Evolutionary conservation across 2,113 vertebrate species (phyloP).

Genomic region (Oreotrochilus melanogaster): DNA sequence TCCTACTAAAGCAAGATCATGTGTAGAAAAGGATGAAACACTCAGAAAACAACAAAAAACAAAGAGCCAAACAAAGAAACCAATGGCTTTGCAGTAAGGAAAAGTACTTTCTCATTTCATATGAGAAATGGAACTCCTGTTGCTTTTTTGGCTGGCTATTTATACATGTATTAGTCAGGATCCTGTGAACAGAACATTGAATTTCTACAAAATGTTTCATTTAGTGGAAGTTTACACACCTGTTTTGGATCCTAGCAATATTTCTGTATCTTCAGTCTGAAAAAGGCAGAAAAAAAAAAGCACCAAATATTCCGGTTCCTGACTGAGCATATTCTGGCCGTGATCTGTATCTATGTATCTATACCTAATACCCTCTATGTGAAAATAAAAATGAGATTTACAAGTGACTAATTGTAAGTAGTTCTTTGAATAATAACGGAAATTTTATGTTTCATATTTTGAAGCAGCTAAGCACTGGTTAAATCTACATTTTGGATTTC

Average conservation of each 20-base stretch:
- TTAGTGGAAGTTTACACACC: not conserved
- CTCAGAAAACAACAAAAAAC: not conserved
- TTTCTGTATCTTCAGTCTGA: not conserved
- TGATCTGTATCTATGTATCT: not conserved
- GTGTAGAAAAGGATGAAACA: not conserved
- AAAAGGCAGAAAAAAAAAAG: not conserved
- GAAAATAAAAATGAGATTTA: not conserved
- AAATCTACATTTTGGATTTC: not conserved
- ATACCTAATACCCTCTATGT: not conserved
- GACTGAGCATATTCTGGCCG: not conserved
- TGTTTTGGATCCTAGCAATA: not conserved
- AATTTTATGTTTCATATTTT: not conserved
- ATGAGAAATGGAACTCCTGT: not conserved
- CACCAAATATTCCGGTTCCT: not conserved
- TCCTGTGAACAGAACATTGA: not conserved
- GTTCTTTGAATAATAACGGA: not conserved
- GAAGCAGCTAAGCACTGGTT: not conserved
- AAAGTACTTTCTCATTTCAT: not conserved
- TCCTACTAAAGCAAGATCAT: not conserved
- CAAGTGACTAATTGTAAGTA: not conserved
- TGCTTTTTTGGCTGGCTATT: not conserved
- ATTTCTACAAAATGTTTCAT: not conserved
- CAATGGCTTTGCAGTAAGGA: not conserved
- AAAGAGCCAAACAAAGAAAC: too few relatives aligned
- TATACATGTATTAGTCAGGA: not conserved